phyloP scores from a whole-genome alignment of 2,797 vertebrate species.

The Pyrrhura leucotis region DNA sequence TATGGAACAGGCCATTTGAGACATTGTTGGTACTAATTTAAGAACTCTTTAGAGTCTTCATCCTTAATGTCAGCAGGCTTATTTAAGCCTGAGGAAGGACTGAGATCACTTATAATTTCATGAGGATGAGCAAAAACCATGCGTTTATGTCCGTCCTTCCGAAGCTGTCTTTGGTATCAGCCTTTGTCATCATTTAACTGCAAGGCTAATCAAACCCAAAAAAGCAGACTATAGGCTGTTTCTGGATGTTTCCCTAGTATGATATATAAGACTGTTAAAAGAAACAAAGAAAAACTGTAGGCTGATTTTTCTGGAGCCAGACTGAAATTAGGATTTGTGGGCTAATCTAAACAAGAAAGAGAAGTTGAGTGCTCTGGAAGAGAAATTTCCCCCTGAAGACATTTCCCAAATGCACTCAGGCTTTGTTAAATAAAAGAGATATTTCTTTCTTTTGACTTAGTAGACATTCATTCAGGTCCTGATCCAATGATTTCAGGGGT shows the following conservation, averaged over 20 bases:
- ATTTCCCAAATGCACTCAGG: neutral
- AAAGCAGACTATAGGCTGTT: neutral
- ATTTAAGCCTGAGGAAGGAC: constrained; percentile 15
- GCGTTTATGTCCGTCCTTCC: neutral
- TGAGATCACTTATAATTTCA: neutral
- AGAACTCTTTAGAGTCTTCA: constrained; percentile 5
- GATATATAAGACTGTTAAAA: neutral
- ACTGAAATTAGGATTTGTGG: neutral
- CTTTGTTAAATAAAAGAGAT: neutral
- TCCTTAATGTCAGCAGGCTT: neutral
- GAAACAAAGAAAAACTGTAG: neutral
- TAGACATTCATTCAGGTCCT: neutral
- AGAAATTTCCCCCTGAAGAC: neutral
- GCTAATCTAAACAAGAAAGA: neutral
- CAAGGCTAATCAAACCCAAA: neutral
- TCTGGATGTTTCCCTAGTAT: neutral
- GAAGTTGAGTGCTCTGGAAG: neutral
- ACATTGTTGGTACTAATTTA: neutral
- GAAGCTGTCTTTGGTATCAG: neutral
- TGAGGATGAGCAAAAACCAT: neutral
- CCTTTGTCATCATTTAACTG: neutral
- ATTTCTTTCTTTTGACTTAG: neutral
- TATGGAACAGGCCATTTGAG: neutral
- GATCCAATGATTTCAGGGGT: neutral
- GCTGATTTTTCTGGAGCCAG: neutral